Percentiles rank a stretch among this genome's conserved stretches.
Conservation (phyloP, 2,113 vertebrate species). For the Symphodus melops region DNA sequence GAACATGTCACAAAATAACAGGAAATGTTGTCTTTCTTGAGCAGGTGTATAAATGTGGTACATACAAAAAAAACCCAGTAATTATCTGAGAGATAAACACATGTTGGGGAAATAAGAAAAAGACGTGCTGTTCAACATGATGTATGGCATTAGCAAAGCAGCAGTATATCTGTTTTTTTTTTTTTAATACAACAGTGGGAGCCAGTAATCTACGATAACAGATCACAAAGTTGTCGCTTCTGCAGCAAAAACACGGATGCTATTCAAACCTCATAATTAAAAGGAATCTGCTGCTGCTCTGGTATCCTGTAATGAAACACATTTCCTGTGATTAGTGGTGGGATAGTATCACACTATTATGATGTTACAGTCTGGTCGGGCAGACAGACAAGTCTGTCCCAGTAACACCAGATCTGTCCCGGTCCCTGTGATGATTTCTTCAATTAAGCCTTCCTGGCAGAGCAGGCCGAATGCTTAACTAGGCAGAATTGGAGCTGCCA, state of each 20-base stretch:
- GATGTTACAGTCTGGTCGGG: slow-evolving; percentile 67
- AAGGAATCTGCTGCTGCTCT: slow-evolving; percentile 39
- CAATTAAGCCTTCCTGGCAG: slow-evolving; percentile 78
- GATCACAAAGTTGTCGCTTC: slow-evolving; percentile 41
- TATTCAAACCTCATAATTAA: slow-evolving; percentile 45
- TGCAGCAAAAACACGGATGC: slow-evolving; percentile 24
- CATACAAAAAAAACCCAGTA: slow-evolving; percentile 64
- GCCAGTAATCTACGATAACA: slow-evolving; percentile 47
- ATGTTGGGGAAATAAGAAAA: slow-evolving; percentile 40
- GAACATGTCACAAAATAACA: slow-evolving; percentile 37
- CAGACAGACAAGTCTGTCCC: slow-evolving; percentile 69
- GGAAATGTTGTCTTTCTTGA: slow-evolving; percentile 42
- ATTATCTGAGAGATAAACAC: slow-evolving; percentile 66
- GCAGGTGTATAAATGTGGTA: slow-evolving; percentile 53
- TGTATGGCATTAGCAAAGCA: slow-evolving; percentile 63
- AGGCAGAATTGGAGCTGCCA: slow-evolving; percentile 81
- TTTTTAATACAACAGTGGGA: slow-evolving; percentile 54
- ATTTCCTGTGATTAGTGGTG: slow-evolving; percentile 54
- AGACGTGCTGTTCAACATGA: slow-evolving; percentile 55
- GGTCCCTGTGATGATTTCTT: slow-evolving; percentile 80
- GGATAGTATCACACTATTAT: slow-evolving; percentile 60
- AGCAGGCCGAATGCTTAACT: slow-evolving; percentile 78
- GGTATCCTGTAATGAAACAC: slow-evolving; percentile 52
- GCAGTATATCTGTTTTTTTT: slow-evolving; percentile 63
- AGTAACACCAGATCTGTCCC: slow-evolving; percentile 68